Conservation (phyloP, 1,140 invertebrate species). For the Aphidius gifuensis region DNA sequence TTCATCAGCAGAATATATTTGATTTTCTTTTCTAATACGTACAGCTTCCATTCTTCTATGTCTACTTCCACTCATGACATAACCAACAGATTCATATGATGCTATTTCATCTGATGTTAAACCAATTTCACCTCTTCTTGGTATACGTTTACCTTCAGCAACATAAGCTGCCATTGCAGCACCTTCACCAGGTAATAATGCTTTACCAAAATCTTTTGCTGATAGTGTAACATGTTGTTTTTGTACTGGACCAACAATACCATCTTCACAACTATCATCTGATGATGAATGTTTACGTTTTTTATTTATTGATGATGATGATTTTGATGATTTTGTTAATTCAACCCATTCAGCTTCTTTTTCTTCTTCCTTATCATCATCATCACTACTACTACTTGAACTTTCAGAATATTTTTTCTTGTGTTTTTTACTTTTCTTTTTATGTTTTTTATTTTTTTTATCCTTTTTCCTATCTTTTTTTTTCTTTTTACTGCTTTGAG, state of each 20-base stretch:
- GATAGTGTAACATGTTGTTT: constrained; percentile 71
- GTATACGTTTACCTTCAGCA: constrained; percentile 97
- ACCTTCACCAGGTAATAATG: constrained; percentile 90
- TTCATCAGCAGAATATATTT: constrained; percentile 99
- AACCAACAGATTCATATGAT: constrained; percentile 90
- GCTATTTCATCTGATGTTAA: constrained; percentile 94
- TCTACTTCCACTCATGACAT: constrained; percentile 97
- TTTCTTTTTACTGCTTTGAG: constrained; percentile 60
- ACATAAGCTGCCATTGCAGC: constrained; percentile 98
- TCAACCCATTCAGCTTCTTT: constrained; percentile 66
- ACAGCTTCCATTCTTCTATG: constrained; percentile 99
- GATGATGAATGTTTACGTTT: constrained; percentile 40
- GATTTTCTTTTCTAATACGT: constrained; percentile 98
- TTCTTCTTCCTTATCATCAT: constrained; percentile 32
- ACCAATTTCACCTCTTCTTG: constrained; percentile 96
- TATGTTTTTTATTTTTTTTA: constrained; percentile 50
- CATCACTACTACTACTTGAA: constrained; percentile 29
- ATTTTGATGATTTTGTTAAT: constrained; percentile 52
- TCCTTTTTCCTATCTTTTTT: constrained; percentile 60
- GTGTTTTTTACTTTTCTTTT: constrained; percentile 34
- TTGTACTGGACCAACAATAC: constrained; percentile 66
- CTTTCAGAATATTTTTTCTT: constrained; percentile 45
- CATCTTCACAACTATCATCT: constrained; percentile 59
- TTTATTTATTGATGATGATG: constrained; percentile 21
- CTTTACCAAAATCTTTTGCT: constrained; percentile 82